phyloP scores from a whole-genome alignment of 2,113 vertebrate species.

The Urocitellus parryii region DNA sequence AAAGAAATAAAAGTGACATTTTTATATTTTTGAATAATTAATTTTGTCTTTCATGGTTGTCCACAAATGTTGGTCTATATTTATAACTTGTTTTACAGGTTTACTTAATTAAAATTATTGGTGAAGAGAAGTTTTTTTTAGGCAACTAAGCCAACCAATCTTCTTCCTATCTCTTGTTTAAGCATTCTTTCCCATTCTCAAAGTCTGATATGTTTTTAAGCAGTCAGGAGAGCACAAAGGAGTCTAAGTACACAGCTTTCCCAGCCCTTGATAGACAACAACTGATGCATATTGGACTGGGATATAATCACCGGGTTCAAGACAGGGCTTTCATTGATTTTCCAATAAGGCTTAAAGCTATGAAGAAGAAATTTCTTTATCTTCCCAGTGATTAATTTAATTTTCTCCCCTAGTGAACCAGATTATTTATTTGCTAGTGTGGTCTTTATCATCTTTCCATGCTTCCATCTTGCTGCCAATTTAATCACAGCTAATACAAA shows the following conservation, averaged over 20 bases:
- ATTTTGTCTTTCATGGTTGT: neutral
- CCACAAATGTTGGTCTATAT: neutral
- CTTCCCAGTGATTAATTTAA: conserved; percentile 66
- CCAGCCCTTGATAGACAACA: neutral
- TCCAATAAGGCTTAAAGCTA: conserved; percentile 67
- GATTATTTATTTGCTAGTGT: conserved; percentile 64
- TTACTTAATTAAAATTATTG: neutral
- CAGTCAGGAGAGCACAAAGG: neutral
- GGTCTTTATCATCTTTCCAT: conserved; percentile 59
- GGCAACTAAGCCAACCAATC: neutral
- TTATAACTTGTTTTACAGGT: neutral
- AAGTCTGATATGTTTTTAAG: conserved; percentile 6
- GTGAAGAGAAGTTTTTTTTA: neutral
- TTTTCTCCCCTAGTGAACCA: conserved; percentile 68
- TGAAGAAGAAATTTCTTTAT: conserved; percentile 57
- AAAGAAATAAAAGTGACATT: neutral
- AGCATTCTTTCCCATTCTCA: neutral
- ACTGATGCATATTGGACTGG: conserved; percentile 33
- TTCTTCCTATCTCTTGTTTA: conserved; percentile 2
- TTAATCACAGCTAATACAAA: conserved; percentile 20
- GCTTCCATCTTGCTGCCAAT: conserved; percentile 38
- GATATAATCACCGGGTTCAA: conserved; percentile 46
- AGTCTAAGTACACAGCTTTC: neutral
- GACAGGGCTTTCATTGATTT: conserved; percentile 62
- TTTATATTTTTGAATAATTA: neutral